These are phyloP conservation scores for Lordiphosa andalusiaca DNA, from an alignment of 2,888 invertebrate species.

Conservation along the genomic window DNA sequence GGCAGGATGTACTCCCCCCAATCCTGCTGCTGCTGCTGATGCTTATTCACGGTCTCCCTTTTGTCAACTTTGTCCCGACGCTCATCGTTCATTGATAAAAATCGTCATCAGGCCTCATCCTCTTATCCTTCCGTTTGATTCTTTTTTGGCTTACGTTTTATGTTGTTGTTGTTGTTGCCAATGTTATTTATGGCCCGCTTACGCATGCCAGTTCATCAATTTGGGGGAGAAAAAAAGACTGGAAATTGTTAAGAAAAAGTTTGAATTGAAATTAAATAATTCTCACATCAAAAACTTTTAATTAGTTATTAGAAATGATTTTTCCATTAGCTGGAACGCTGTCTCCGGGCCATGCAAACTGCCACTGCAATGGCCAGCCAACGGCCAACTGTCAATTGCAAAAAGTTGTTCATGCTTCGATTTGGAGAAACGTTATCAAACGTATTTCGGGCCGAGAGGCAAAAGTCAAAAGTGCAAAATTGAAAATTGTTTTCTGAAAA, in stretches of 20 bases:
- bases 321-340: constrained; percentile 33
- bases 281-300: constrained; percentile 50
- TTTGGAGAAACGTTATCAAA: constrained; percentile 61
- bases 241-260: constrained; percentile 37
- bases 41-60: constrained; percentile 15
- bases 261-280: constrained; percentile 41
- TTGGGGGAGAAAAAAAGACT: not conserved
- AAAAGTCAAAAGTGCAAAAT: constrained; percentile 56
- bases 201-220: constrained; percentile 6
- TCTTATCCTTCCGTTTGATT: constrained; percentile 7
- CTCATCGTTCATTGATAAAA: constrained; percentile 44
- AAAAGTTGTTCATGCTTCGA: constrained; percentile 28
- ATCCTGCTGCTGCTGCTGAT: constrained; percentile 20
- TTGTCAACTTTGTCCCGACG: constrained; percentile 15
- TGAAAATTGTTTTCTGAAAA: constrained; percentile 54
- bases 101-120: constrained; percentile 14
- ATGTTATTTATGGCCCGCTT: constrained; percentile 22
- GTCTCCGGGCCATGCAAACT: constrained; percentile 22
- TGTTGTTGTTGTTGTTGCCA: no score
- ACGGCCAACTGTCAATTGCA: constrained; percentile 16
- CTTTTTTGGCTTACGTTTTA: constrained; percentile 23
- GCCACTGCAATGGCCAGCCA: constrained; percentile 23
- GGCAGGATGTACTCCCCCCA: constrained; percentile 9
- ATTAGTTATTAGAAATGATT: constrained; percentile 55
- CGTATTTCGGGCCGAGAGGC: constrained; percentile 36